Evolutionary conservation across 2,888 invertebrate species (phyloP), one percentile per base, ranked within the genome.

Genomic region (Tiphia femorata): DNA sequence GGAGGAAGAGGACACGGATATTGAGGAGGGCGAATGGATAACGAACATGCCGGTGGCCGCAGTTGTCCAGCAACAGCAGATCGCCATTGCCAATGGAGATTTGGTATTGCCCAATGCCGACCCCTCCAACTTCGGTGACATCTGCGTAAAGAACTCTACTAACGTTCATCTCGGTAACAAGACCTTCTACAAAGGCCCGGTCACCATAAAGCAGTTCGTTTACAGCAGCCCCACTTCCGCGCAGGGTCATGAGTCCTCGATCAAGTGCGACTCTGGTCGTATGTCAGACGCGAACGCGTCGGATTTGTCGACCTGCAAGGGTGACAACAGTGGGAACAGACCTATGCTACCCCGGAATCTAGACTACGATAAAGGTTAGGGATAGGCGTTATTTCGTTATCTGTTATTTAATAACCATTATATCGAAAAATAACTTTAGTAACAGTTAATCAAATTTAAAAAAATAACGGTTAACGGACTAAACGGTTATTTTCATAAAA

Each of bases 101-200:
- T 14, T 73, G 6, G 63, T 68, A 4, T 40, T 79, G 17, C 78
- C 80, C 0, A 68, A 66, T 23, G 60, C 71, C 2, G 76, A 79
- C 7, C 64, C 67, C 2, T 84, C 86, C n/a, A 84, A 82, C 48
- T 87, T 89, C 65, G 90, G 89, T 43, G 89, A 87, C 73, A 87
- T 92, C 20, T 87, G 87, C 17, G 87, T 93, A 1, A 86, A 86
- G 23, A 88, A 91, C 71, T 92, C 92, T 0, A 87, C 87, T 20
- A 90, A 92, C 78, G 89, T 93, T 1, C 91, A 91, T 64, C 89
- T 93, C 68, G 93, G 93, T 0, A 91, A 91, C 71, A 92, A 90
- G 72, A 91, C 91, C 3, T 89, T 90, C 73, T 92, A 92, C 75
- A 90, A 92, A 76, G 92, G 92, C 4, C 92, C 92, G 40, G 92